Evolutionary conservation across 2,113 vertebrate species (phyloP).

Genomic region (Polypterus bichir): DNA sequence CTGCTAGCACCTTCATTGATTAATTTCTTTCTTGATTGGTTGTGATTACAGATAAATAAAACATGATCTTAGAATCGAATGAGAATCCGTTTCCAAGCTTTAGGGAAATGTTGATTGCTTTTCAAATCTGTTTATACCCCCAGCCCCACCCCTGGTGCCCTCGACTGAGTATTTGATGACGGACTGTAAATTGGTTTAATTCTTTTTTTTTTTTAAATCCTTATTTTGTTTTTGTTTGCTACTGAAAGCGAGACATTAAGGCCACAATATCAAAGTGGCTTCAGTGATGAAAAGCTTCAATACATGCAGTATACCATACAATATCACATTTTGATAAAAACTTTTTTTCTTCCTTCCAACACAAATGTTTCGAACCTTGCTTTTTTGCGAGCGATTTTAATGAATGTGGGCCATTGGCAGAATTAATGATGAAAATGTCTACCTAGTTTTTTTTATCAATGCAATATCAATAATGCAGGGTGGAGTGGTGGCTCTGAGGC

Average conservation of each 20-base stretch:
- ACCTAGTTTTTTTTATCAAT: too few relatives aligned
- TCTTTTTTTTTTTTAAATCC: conserved; percentile 24
- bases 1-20: conserved; percentile 67
- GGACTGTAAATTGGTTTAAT: conserved; percentile 19
- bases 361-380: not conserved
- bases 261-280: too few relatives aligned
- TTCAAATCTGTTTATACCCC: conserved; percentile 59
- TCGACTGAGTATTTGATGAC: conserved; percentile 37
- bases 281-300: too few relatives aligned
- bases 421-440: too few relatives aligned
- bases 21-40: conserved; percentile 78
- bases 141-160: conserved; percentile 37
- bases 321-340: not conserved
- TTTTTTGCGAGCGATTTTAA: too few relatives aligned
- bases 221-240: not conserved
- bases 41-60: conserved; percentile 80
- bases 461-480: too few relatives aligned
- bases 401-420: too few relatives aligned
- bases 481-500: too few relatives aligned
- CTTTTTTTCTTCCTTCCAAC: not conserved
- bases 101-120: conserved; percentile 61
- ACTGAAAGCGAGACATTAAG: too few relatives aligned
- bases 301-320: not conserved
- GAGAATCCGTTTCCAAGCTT: conserved; percentile 54
- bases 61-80: conserved; percentile 61